These are phyloP conservation scores for Pipistrellus nathusii DNA, from an alignment of 2,797 vertebrate species.

Conservation along the genomic window DNA sequence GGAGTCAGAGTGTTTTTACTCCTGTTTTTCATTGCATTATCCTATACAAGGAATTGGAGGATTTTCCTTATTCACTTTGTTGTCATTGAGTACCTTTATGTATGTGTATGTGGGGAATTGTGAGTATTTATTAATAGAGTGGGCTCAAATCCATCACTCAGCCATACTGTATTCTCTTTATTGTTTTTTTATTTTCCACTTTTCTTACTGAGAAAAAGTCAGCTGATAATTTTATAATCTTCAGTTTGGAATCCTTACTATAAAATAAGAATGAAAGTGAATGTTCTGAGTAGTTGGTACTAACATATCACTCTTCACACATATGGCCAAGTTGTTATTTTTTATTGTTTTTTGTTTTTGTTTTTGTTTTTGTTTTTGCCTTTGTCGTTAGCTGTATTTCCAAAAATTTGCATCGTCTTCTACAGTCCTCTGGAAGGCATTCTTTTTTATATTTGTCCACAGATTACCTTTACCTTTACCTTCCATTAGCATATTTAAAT, in stretches of 20 bases:
- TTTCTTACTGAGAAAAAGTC: background rate
- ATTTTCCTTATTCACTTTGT: background rate
- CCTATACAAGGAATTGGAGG: background rate
- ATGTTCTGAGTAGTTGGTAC: background rate
- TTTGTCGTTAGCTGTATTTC: background rate
- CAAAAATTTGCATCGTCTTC: background rate
- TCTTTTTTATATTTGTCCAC: too few species aligned
- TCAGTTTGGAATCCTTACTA: background rate
- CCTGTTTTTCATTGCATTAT: background rate
- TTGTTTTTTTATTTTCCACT: background rate
- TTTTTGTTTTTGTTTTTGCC: background rate
- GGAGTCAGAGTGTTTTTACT: background rate
- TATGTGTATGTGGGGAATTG: background rate
- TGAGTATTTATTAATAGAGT: background rate
- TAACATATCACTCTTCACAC: background rate
- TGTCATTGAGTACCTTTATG: background rate
- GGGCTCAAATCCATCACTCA: background rate
- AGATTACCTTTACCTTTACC: too few species aligned
- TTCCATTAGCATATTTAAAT: background rate
- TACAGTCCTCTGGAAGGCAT: too few species aligned
- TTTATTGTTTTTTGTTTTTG: too few species aligned
- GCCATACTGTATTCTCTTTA: background rate
- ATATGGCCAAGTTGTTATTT: background rate
- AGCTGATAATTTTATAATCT: background rate
- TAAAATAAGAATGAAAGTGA: background rate